phyloP scores from a whole-genome alignment of 2,113 vertebrate genomes.

The Brachyhypopomus occidentalis region DNA sequence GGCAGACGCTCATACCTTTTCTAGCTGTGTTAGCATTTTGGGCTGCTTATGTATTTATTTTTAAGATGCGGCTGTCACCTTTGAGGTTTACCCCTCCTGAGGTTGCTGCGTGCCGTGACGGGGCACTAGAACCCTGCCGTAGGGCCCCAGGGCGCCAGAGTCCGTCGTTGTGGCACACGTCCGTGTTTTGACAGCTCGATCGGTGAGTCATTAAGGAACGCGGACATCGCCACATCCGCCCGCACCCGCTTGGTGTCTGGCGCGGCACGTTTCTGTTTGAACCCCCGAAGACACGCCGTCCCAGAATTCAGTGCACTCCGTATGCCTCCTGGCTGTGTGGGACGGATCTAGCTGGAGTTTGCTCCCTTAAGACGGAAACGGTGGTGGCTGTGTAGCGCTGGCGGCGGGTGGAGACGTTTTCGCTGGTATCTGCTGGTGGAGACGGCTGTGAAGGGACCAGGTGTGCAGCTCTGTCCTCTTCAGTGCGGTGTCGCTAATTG shows the following conservation, averaged over 20 bases:
- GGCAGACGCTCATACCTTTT: too few species aligned
- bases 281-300: neutral
- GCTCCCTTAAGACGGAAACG: neutral
- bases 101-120: neutral
- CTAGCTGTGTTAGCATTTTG: too few species aligned
- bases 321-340: neutral
- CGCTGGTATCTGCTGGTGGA: too few species aligned
- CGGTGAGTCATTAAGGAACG: neutral
- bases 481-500: slow-evolving; percentile 26
- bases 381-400: too few species aligned
- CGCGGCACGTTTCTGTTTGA: neutral
- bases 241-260: neutral
- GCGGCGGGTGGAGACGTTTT: too few species aligned
- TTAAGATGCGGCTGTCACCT: too few species aligned
- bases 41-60: too few species aligned
- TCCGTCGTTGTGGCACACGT: neutral
- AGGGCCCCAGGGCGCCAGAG: neutral
- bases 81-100: neutral
- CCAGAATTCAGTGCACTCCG: neutral
- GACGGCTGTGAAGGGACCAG: neutral
- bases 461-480: neutral
- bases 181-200: slow-evolving; percentile 14
- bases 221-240: neutral
- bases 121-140: neutral
- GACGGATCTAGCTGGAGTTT: neutral